Conservation (phyloP, 2,113 vertebrate species). For the Azemiops feae region DNA sequence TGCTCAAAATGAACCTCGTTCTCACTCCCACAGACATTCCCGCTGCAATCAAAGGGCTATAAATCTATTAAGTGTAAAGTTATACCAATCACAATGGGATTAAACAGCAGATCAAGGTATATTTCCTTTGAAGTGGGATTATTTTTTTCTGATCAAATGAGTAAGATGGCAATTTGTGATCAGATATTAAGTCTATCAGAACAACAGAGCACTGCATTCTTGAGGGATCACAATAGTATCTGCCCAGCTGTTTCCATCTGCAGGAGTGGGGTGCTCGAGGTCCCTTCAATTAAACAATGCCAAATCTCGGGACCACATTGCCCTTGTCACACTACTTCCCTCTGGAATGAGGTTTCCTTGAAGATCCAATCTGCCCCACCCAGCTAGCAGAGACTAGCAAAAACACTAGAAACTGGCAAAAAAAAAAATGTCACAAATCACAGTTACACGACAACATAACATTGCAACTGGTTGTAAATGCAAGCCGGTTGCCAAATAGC, state of each 20-base stretch:
- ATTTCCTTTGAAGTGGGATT: background rate
- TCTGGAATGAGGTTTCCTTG: background rate
- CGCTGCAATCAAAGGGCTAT: background rate
- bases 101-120: background rate
- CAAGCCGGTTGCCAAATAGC: background rate
- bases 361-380: background rate
- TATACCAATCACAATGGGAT: background rate
- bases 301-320: background rate
- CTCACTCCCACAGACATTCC: background rate
- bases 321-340: background rate
- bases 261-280: background rate
- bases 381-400: background rate
- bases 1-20: background rate
- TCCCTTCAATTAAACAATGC: background rate
- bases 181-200: background rate
- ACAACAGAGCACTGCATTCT: background rate
- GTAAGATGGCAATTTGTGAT: background rate
- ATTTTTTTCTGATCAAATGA: background rate
- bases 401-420: no score
- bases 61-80: background rate
- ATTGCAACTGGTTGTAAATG: background rate
- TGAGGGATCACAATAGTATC: background rate
- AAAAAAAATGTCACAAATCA: background rate
- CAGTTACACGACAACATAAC: background rate
- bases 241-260: background rate